Base-by-base conservation (phyloP, 2,888 invertebrate genomes). In the Argynnis bischoffii region DNA sequence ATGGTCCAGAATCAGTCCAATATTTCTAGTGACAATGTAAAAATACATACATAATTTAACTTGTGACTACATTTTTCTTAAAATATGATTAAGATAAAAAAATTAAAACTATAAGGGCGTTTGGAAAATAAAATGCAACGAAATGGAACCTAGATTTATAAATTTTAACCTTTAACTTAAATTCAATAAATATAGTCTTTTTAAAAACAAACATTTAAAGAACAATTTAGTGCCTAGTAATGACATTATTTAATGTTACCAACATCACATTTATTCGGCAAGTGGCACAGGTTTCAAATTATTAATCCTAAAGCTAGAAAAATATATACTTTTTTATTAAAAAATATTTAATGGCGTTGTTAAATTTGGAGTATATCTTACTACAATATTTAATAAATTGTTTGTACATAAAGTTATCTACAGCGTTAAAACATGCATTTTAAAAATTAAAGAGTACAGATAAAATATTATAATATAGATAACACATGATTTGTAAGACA, bases 401-500 rank as follows among this genome's bases (percentile, higher is more conserved):
- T 55, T 66, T 66, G 54, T 60, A 66, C 54, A 60, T 57, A 66
- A 60, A 48, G 35, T 54, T 55, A 63, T 63, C 48, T 64, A 70
- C 55, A 64, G 48, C 41, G 8, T 46, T 53, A 65, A 57, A 57
- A 64, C 68, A 69, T 69, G 55, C 51, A 55, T 31, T 53, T 41
- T 41, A 41, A 51, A 47, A 53, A 21, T 53, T 48, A 59, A 55
- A 60, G 48, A 55, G 35, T 54, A 66, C 31, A 59, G 41, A 68
- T 60, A 66, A 47, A 51, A 46, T 63, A 48, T 41, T 63, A 48
- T 41, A 64, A 54, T 26, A 68, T 35, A 41, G 8, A 41, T 55
- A 54, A 59, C 15, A 63, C 54, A 55, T 63, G 46, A 54, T 46
- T 21, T 15, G 18, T 50, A 48, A 21, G 47, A 60, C n/a, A 6